Percentiles rank a stretch among this genome's conserved stretches.
Evolutionary conservation across 2,888 invertebrate species (phyloP).

Genomic region (Pecten maximus): DNA sequence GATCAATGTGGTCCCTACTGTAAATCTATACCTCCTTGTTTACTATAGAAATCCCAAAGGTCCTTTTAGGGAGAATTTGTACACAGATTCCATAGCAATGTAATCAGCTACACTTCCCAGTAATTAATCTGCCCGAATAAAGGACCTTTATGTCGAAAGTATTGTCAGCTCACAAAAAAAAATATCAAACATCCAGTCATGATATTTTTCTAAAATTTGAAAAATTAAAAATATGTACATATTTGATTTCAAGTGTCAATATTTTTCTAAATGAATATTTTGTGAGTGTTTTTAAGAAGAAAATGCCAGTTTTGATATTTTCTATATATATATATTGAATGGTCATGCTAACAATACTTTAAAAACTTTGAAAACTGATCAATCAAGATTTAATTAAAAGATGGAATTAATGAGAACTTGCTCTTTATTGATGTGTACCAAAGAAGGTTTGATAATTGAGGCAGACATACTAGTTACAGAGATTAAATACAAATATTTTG

Average conservation of each 20-base stretch:
- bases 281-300: no score
- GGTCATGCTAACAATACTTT: not conserved
- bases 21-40: not conserved
- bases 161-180: not conserved
- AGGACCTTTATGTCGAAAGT: not conserved
- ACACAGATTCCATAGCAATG: not conserved
- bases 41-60: constrained; percentile 15
- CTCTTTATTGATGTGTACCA: not conserved
- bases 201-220: not conserved
- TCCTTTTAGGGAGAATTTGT: not conserved
- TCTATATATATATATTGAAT: not conserved
- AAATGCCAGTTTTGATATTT: not conserved
- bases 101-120: not conserved
- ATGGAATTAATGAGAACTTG: not conserved
- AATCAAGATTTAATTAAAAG: not conserved
- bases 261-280: not conserved
- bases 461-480: not conserved
- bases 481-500: not conserved
- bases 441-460: not conserved
- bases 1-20: not conserved
- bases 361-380: not conserved
- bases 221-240: not conserved
- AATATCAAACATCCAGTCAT: not conserved
- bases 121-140: not conserved
- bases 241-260: not conserved